Evolutionary conservation across 2,797 vertebrate genomes (phyloP).

Genomic region (Dipus sagitta): DNA sequence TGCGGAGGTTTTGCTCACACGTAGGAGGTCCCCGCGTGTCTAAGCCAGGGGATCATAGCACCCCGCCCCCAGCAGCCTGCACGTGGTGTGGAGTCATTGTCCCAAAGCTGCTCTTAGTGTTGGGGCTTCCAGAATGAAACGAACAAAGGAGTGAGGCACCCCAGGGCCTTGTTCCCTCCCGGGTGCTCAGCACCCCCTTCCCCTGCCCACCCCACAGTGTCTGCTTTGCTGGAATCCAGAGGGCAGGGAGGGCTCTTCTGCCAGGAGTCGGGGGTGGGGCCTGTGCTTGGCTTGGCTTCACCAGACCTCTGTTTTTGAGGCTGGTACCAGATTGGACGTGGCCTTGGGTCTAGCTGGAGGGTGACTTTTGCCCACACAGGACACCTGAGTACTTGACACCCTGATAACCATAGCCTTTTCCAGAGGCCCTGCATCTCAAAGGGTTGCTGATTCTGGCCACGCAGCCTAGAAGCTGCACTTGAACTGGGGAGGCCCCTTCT

Average conservation of each 20-base stretch:
- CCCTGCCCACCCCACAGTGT: neutral
- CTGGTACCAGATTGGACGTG: neutral
- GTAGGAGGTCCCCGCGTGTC: neutral
- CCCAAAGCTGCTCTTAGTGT: neutral
- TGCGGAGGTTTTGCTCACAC: neutral
- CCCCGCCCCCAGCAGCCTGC: neutral
- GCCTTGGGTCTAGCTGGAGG: neutral
- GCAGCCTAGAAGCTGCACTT: neutral
- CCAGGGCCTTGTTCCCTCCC: neutral
- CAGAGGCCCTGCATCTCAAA: neutral
- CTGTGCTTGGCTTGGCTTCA: neutral
- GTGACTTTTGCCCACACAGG: accelerated
- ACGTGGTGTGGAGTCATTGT: accelerated
- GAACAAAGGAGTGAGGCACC: neutral
- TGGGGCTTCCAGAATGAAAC: neutral
- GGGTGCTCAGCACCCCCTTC: neutral
- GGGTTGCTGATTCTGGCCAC: neutral
- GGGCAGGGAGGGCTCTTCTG: neutral
- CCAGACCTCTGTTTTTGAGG: neutral
- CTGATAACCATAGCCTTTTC: neutral
- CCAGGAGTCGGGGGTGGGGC: neutral
- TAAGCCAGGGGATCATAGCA: neutral
- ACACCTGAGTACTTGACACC: neutral
- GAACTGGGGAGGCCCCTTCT: neutral
- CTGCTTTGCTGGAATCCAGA: neutral